Percentiles rank a stretch among this genome's conserved stretches.
Conservation (phyloP, 2,888 invertebrate species). For the Sarcophaga carnaria region DNA sequence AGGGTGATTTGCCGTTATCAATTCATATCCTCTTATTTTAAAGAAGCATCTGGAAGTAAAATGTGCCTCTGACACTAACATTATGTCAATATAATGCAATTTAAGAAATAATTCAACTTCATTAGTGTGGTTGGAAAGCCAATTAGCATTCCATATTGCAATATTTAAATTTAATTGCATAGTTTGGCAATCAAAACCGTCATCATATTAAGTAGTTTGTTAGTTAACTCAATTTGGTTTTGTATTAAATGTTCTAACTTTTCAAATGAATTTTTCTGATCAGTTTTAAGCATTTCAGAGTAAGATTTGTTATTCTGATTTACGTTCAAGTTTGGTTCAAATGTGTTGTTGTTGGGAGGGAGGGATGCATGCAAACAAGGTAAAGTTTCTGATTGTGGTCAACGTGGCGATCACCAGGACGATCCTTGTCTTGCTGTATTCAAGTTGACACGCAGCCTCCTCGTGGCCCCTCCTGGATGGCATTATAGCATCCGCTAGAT, state of each 20-base stretch:
- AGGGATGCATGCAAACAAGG: too few species aligned
- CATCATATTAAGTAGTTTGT: neutral
- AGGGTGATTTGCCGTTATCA: constrained; percentile 43
- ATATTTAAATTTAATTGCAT: constrained; percentile 1
- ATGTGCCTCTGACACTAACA: constrained; percentile 51
- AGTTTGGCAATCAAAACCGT: neutral
- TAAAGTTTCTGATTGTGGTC: too few species aligned
- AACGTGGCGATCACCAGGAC: too few species aligned
- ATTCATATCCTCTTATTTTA: constrained; percentile 50
- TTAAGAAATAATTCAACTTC: constrained; percentile 25
- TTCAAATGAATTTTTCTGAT: neutral
- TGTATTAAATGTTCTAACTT: neutral
- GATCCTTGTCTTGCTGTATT: too few species aligned
- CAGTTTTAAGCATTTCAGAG: neutral
- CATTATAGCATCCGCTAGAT: too few species aligned
- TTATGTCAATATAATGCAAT: constrained; percentile 23
- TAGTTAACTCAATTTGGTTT: constrained; percentile 3
- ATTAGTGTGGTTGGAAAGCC: constrained; percentile 10
- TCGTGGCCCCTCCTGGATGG: too few species aligned
- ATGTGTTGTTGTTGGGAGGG: neutral
- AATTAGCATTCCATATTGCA: constrained; percentile 24
- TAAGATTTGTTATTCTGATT: constrained; percentile 4
- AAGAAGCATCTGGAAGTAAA: constrained; percentile 51
- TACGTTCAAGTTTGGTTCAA: neutral
- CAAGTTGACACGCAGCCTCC: too few species aligned